Percentiles rank a stretch among this genome's conserved stretches.
Conservation (phyloP, 2,113 vertebrate species). For the Petromus typicus region DNA sequence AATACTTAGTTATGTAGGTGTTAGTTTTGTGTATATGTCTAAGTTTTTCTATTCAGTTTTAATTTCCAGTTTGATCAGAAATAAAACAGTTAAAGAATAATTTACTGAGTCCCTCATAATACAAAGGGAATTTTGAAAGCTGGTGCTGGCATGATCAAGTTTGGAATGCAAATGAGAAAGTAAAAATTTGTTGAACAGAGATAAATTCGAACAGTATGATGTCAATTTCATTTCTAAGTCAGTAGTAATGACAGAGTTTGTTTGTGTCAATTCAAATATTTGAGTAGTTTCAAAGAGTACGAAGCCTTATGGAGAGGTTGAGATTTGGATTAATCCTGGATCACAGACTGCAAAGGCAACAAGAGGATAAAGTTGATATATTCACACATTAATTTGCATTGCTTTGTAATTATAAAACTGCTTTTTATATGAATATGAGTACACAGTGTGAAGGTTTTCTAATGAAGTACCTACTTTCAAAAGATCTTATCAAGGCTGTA, state of each 20-base stretch:
- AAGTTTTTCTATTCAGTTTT: background rate
- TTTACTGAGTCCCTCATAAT: background rate
- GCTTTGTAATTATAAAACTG: background rate
- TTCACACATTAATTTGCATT: constrained; percentile 1
- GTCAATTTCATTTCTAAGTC: background rate
- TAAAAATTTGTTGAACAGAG: background rate
- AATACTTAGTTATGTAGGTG: background rate
- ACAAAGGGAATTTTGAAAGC: background rate
- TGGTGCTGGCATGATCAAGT: background rate
- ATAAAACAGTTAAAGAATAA: constrained; percentile 7
- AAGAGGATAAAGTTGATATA: background rate
- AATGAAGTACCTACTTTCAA: background rate
- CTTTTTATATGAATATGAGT: background rate
- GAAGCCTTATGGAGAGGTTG: background rate
- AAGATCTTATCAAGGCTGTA: background rate
- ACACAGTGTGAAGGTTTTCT: background rate
- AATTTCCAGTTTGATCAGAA: background rate
- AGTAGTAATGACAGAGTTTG: background rate
- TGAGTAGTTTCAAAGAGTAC: constrained; percentile 1
- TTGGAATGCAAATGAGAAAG: background rate
- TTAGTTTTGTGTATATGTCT: background rate
- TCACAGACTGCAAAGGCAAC: background rate
- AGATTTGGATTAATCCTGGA: background rate
- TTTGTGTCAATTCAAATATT: background rate
- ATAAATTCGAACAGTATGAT: background rate